Evolutionary conservation across 2,888 invertebrate genomes (phyloP).

Genomic region (Steinernema carpocapsae): DNA sequence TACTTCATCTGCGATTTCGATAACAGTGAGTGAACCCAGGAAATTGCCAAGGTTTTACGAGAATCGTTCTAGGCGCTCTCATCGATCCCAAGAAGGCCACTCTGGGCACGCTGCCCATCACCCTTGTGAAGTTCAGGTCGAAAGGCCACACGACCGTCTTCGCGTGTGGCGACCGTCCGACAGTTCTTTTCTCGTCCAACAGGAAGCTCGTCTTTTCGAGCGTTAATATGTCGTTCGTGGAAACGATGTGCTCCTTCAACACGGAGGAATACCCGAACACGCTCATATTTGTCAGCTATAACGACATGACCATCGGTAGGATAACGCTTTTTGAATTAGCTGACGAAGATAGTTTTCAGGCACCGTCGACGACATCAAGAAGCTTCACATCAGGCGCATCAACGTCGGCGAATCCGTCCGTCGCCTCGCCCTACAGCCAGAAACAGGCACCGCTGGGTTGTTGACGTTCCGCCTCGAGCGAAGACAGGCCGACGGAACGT

Average conservation of each 20-base stretch:
- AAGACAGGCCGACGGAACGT: not conserved
- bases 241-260: slow-evolving; percentile 96
- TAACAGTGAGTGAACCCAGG: slow-evolving; percentile 67
- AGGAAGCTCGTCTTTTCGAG: slow-evolving; percentile 70
- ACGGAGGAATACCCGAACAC: slow-evolving; percentile 84
- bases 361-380: slow-evolving; percentile 65
- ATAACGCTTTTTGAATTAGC: not conserved
- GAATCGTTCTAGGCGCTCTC: slow-evolving; percentile 71
- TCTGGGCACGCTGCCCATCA: slow-evolving; percentile 91
- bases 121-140: slow-evolving; percentile 81
- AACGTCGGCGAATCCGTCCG: slow-evolving; percentile 89
- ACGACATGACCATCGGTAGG: slow-evolving; percentile 80
- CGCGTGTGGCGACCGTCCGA: slow-evolving; percentile 96
- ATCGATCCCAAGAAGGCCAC: slow-evolving; percentile 92
- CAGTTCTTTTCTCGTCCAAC: slow-evolving; percentile 96
- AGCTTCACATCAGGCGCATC: slow-evolving; percentile 77
- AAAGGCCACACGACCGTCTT: slow-evolving; percentile 85
- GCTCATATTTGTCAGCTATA: slow-evolving; percentile 86
- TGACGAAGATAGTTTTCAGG: slow-evolving; percentile 30
- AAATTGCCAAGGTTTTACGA: too few species aligned
- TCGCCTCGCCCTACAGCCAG: slow-evolving; percentile 91
- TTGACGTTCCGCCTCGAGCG: slow-evolving; percentile 87
- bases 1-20: slow-evolving; percentile 84
- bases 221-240: slow-evolving; percentile 75
- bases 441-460: slow-evolving; percentile 88